These are phyloP conservation scores for Artibeus lituratus DNA, from an alignment of 2,797 vertebrate species.

Conservation along the genomic window DNA sequence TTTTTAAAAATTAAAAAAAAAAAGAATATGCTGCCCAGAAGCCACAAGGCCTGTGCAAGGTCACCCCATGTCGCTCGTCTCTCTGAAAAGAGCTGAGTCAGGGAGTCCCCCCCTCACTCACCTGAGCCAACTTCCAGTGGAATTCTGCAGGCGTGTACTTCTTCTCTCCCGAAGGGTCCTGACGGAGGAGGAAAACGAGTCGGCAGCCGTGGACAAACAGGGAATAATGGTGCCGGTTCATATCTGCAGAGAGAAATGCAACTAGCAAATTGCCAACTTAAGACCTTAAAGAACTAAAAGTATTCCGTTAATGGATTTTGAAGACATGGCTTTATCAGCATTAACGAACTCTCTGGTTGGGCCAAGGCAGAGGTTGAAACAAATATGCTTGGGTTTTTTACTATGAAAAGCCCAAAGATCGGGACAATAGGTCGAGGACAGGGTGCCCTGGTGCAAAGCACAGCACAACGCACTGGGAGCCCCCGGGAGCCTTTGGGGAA, in stretches of 20 bases:
- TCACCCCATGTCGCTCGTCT: rapidly evolving
- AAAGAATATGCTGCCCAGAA: background rate
- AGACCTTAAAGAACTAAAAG: background rate
- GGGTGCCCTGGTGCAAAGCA: too few species aligned
- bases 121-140: slow-evolving; percentile 97
- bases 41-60: rapidly evolving
- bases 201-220: slow-evolving; percentile 96
- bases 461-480: rapidly evolving
- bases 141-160: slow-evolving; percentile 96
- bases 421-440: rapidly evolving
- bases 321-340: background rate
- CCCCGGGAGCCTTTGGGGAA: rapidly evolving
- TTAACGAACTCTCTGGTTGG: background rate
- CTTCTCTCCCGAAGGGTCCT: slow-evolving; percentile 91
- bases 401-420: rapidly evolving
- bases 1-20: background rate
- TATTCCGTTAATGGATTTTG: background rate
- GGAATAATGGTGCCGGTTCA: slow-evolving; percentile 96
- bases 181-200: slow-evolving; percentile 94
- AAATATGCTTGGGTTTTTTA: background rate
- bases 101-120: background rate
- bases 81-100: background rate
- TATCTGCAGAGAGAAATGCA: slow-evolving; percentile 83
- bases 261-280: background rate
- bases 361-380: background rate